Conservation (phyloP, 2,113 vertebrate genomes). For the Anseranas semipalmata region DNA sequence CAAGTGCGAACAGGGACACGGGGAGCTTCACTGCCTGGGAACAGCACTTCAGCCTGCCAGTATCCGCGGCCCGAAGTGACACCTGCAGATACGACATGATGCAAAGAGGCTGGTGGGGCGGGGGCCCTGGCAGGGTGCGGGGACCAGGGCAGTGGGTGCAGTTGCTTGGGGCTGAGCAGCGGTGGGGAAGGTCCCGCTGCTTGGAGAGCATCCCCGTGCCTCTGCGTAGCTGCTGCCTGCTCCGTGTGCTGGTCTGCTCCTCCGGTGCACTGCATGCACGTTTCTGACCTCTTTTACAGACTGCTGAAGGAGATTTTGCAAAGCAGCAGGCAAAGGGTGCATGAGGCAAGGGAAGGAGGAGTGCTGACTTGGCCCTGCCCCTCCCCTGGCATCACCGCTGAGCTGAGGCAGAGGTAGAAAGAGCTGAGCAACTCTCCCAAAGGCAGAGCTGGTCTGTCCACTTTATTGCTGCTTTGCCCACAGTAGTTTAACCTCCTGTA, state of each 20-base stretch:
- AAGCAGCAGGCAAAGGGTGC: neutral
- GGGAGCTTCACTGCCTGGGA: neutral
- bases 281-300: neutral
- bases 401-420: neutral
- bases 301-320: neutral
- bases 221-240: rapidly evolving
- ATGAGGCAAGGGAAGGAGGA: neutral
- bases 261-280: rapidly evolving
- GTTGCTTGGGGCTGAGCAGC: neutral
- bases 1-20: neutral
- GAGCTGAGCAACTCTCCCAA: neutral
- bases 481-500: neutral
- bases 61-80: neutral
- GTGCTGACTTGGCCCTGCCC: neutral
- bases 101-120: neutral
- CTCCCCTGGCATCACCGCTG: neutral
- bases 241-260: neutral
- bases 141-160: neutral
- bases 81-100: neutral
- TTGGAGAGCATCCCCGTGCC: rapidly evolving
- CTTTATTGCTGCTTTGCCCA: neutral
- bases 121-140: neutral
- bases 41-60: rapidly evolving
- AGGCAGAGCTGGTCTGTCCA: neutral
- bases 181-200: neutral